phyloP scores from a whole-genome alignment of 2,888 invertebrate species.

The Cheilosia soror region DNA sequence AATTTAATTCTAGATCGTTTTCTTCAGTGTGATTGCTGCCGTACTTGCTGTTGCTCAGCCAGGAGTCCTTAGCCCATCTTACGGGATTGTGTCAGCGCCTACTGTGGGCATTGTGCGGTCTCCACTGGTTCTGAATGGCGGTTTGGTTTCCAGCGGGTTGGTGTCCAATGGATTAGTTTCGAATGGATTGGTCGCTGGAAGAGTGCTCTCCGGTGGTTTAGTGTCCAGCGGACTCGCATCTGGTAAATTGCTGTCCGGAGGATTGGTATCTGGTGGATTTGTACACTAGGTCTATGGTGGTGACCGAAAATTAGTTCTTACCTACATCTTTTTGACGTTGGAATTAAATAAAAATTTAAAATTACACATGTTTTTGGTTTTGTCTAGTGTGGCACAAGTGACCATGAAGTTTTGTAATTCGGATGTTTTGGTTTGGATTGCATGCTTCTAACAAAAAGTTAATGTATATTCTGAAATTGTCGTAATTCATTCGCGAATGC shows the following conservation, averaged over 20 bases:
- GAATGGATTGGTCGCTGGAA: conserved; percentile 21
- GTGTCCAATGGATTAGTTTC: conserved; percentile 23
- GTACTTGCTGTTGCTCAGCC: conserved; percentile 35
- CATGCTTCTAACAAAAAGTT: no score
- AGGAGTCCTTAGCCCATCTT: conserved; percentile 41
- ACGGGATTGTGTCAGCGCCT: conserved; percentile 50
- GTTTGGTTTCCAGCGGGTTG: conserved; percentile 32
- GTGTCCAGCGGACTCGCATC: conserved; percentile 13
- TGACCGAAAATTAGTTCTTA: background rate
- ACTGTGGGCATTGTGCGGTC: conserved; percentile 26
- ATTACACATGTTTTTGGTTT: no score
- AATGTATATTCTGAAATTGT: no score
- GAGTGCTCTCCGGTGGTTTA: conserved; percentile 9
- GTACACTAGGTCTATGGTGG: background rate
- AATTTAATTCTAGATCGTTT: conserved; percentile 31
- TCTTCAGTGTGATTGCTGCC: conserved; percentile 47
- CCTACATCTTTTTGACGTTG: no score
- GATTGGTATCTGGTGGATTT: conserved; percentile 6
- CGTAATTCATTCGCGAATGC: no score
- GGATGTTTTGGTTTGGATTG: no score
- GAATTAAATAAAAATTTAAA: no score
- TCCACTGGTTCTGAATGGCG: conserved; percentile 27
- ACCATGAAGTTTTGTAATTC: no score
- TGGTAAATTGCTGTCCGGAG: conserved; percentile 2
- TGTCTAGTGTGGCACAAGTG: no score